phyloP scores from a whole-genome alignment of 2,888 invertebrate species.

The Drosophila merina region DNA sequence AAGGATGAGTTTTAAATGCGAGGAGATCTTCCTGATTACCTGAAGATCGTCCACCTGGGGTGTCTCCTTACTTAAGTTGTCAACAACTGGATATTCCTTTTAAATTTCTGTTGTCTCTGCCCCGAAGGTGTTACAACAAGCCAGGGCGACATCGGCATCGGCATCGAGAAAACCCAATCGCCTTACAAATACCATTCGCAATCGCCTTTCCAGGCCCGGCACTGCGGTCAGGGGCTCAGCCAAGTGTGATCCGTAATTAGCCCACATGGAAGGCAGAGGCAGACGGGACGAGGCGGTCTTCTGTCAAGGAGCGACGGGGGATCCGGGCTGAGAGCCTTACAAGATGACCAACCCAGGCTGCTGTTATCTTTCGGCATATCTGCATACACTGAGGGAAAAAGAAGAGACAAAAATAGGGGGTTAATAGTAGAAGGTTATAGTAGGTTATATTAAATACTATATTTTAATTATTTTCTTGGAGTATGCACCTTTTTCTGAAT shows the following conservation, averaged over 20 bases:
- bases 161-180: slow-evolving; percentile 2
- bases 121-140: slow-evolving; percentile 37
- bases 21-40: not conserved
- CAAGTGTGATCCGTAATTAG: slow-evolving; percentile 47
- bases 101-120: not conserved
- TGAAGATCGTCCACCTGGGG: slow-evolving; percentile 19
- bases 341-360: slow-evolving; percentile 21
- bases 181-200: slow-evolving; percentile 17
- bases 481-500: not conserved
- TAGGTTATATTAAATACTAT: too few species aligned
- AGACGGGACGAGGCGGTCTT: not conserved
- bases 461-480: too few species aligned
- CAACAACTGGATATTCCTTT: slow-evolving; percentile 17
- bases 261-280: slow-evolving; percentile 1
- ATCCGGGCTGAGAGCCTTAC: slow-evolving; percentile 10
- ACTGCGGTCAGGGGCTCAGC: slow-evolving; percentile 40
- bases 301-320: not conserved
- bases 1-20: slow-evolving; percentile 15
- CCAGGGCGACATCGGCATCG: slow-evolving; percentile 5
- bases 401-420: too few species aligned
- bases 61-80: slow-evolving; percentile 46
- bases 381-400: slow-evolving; percentile 9
- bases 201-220: slow-evolving; percentile 6
- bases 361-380: slow-evolving; percentile 12
- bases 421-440: too few species aligned